These are phyloP conservation scores for Ctenodactylus gundi DNA, from an alignment of 2,113 vertebrate genomes.

Conservation along the genomic window DNA sequence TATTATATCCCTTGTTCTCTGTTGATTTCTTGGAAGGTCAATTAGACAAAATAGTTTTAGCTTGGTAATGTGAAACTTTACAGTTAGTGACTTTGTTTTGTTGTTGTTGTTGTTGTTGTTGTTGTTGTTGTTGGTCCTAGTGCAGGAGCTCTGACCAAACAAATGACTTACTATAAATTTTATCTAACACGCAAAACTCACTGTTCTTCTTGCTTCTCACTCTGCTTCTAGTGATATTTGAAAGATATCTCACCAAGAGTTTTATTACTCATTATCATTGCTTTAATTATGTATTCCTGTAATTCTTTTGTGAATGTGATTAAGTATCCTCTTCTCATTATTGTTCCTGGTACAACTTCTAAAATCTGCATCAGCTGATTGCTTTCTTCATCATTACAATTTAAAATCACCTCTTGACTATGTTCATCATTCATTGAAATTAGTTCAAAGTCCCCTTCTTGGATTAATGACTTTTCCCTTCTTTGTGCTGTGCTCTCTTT, in stretches of 20 bases:
- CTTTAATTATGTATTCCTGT: slow-evolving; percentile 76
- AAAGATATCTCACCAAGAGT: slow-evolving; percentile 48
- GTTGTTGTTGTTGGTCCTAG: not conserved
- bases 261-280: slow-evolving; percentile 74
- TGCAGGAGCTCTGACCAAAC: not conserved
- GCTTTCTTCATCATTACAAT: slow-evolving; percentile 77
- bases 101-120: not conserved
- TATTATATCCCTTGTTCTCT: not conserved
- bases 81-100: not conserved
- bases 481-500: slow-evolving; percentile 21
- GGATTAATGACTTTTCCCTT: slow-evolving; percentile 64
- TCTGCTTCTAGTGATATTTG: slow-evolving; percentile 56
- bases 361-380: slow-evolving; percentile 77
- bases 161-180: not conserved
- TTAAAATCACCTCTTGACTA: slow-evolving; percentile 76
- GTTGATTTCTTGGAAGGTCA: not conserved
- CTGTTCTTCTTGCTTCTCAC: slow-evolving; percentile 6
- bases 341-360: slow-evolving; percentile 73
- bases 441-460: slow-evolving; percentile 63
- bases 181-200: not conserved
- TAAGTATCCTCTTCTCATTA: slow-evolving; percentile 76
- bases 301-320: slow-evolving; percentile 77
- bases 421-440: slow-evolving; percentile 74
- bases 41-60: not conserved
- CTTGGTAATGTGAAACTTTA: not conserved